Evolutionary conservation across 2,888 invertebrate genomes (phyloP).

Genomic region (Bombylius major): DNA sequence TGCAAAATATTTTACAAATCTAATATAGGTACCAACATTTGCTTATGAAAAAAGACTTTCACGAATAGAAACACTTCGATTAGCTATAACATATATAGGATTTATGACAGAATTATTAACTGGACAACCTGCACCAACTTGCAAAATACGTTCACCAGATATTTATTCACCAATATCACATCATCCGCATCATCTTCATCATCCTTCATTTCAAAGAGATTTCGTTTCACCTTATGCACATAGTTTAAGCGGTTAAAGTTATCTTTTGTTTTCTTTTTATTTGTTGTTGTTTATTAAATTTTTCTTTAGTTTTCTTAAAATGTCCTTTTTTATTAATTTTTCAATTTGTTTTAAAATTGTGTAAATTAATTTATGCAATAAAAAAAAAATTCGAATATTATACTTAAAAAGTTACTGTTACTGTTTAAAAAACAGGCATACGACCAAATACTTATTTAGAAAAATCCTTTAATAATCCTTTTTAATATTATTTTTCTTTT

Average conservation of each 20-base stretch:
- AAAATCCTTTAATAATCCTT: too few relatives aligned
- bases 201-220: constrained; percentile 34
- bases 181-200: constrained; percentile 33
- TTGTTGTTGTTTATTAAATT: constrained; percentile 17
- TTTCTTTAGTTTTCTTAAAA: constrained; percentile 6
- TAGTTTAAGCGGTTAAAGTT: constrained; percentile 23
- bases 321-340: too few relatives aligned
- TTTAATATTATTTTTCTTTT: too few relatives aligned
- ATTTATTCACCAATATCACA: constrained; percentile 30
- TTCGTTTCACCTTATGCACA: constrained; percentile 36
- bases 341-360: too few relatives aligned
- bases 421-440: too few relatives aligned
- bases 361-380: too few relatives aligned
- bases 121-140: constrained; percentile 42
- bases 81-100: constrained; percentile 92
- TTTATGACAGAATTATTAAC: constrained; percentile 88
- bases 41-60: constrained; percentile 93
- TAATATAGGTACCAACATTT: constrained; percentile 71
- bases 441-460: too few relatives aligned
- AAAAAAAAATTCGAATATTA: too few relatives aligned
- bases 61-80: constrained; percentile 83
- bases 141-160: constrained; percentile 29
- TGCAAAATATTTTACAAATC: too few relatives aligned
- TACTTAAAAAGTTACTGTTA: too few relatives aligned
- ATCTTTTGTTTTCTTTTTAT: not conserved